Base-by-base conservation (phyloP, 2,888 invertebrate species). In the Cylloceria caligata region DNA sequence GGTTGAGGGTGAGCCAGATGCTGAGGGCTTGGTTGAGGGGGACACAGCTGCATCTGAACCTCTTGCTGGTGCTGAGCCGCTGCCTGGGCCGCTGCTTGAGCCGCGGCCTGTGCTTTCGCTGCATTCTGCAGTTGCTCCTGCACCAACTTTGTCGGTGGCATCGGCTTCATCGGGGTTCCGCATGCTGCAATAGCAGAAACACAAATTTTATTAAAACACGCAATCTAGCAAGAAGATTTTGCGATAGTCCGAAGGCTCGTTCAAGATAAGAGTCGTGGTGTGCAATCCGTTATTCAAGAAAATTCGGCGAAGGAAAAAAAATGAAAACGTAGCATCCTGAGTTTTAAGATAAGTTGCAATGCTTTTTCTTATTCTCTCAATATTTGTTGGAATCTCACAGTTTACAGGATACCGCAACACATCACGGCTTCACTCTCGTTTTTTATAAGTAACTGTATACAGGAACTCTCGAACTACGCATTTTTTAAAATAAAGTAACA, bases 101-200 rank as follows among this genome's bases (percentile, higher is more conserved):
- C 89, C 6, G 92, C 92, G 0, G 92, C 93, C 67, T 93, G 91
- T 1, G 92, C 92, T 55, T 92, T 92, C 3, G 92, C 93, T 2
- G 91, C 92, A 57, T 92, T 93, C 47, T 92, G 92, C 27, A 93
- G 87, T 52, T 92, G 92, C 69, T 92, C 93, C 75, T 92, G 92
- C 3, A 97, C 95, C 95, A 97, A 95, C 91, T 97, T 97, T 80
- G 96, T 95, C 36, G 96, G 96, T 67, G 96, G 96, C 95, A 97
- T 96, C 68, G 97, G 96, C 88, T 95, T 96, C 94, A 94, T 95
- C 93, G 93, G 93, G 3, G 93, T 93, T 81, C 92, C 92, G 71
- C 96, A 95, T 86, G 95, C 96, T 93, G 93, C 73, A 93, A 93
- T 88, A 75, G 55, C 69, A 74, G 79, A 83, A 81, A 80, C 71